phyloP scores from a whole-genome alignment of 2,113 vertebrate genomes.

The Hypocryptadius cinnamomeus region DNA sequence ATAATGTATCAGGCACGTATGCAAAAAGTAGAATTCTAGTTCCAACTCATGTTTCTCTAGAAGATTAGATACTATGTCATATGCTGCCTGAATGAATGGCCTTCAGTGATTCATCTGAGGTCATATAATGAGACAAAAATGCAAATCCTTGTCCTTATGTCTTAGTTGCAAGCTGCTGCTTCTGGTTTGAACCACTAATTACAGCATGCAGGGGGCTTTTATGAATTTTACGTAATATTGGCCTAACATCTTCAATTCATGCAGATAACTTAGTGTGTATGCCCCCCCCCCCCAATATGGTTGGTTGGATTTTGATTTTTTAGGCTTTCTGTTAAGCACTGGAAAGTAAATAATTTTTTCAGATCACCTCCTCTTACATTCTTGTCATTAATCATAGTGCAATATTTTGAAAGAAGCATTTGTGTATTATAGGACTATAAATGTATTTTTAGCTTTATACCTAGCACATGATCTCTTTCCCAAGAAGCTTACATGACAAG shows the following conservation, averaged over 20 bases:
- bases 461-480: background rate
- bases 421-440: background rate
- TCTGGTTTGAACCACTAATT: background rate
- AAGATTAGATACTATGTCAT: background rate
- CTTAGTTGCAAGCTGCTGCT: background rate
- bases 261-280: background rate
- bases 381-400: background rate
- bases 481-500: background rate
- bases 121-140: background rate
- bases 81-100: fast-evolving
- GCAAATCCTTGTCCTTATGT: background rate
- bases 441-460: background rate
- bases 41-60: background rate
- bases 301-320: background rate
- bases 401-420: background rate
- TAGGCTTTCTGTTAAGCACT: background rate
- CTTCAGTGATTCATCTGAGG: background rate
- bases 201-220: background rate
- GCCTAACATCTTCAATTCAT: background rate
- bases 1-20: background rate
- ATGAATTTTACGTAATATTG: background rate
- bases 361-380: background rate
- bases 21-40: background rate
- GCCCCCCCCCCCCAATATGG: fast-evolving
- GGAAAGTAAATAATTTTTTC: background rate